These are phyloP conservation scores for Chrosomus eos DNA, from an alignment of 2,797 vertebrate species.

Conservation along the genomic window DNA sequence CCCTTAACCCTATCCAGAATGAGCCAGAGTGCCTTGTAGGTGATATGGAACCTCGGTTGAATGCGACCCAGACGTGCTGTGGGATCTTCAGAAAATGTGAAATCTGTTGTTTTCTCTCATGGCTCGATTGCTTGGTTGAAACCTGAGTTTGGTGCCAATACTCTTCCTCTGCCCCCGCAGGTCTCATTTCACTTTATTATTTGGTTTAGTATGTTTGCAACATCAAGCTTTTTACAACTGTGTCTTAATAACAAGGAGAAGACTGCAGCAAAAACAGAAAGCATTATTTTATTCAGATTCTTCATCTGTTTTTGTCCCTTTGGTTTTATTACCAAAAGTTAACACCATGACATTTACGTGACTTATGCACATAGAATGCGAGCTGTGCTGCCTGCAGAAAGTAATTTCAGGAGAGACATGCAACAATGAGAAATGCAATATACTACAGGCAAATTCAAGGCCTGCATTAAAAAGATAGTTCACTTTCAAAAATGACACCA, in stretches of 20 bases:
- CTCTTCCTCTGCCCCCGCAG: background rate
- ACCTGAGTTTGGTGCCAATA: background rate
- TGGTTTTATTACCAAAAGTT: constrained; percentile 11
- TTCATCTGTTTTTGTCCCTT: background rate
- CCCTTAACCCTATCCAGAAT: constrained; percentile 3
- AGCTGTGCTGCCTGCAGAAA: background rate
- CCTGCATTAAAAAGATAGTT: constrained; percentile 9
- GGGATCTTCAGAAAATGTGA: background rate
- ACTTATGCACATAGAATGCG: background rate
- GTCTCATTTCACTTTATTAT: constrained; percentile 16
- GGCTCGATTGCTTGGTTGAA: constrained; percentile 12
- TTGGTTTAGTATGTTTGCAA: background rate
- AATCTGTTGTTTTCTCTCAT: constrained; percentile 8
- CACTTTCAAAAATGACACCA: background rate
- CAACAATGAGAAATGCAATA: constrained; percentile 22
- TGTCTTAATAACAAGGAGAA: constrained; percentile 10
- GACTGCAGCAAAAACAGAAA: background rate
- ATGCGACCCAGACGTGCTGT: background rate
- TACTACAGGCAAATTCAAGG: constrained; percentile 7
- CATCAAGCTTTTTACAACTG: background rate
- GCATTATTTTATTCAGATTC: background rate
- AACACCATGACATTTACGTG: background rate
- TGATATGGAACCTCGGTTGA: background rate
- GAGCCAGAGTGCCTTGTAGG: constrained; percentile 3
- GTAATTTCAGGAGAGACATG: background rate